phyloP scores from a whole-genome alignment of 53 echinoderm and acorn worm genomes.

The Henricia sp. region DNA sequence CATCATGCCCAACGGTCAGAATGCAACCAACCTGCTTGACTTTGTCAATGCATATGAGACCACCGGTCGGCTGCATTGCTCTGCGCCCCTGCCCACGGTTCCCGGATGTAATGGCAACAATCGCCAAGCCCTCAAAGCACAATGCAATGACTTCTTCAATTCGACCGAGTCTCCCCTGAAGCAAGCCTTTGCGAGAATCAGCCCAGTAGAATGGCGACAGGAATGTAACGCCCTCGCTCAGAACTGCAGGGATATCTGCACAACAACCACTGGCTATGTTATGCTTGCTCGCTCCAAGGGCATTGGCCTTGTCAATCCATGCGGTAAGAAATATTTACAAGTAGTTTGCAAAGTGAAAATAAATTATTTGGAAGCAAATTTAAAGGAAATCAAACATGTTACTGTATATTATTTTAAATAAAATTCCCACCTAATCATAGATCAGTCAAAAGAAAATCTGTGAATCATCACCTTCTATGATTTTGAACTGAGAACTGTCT shows the following conservation, averaged over 20 bases:
- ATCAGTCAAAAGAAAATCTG: no score
- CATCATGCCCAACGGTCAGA: constrained; percentile 75
- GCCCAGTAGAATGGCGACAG: constrained; percentile 65
- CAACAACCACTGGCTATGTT: constrained; percentile 61
- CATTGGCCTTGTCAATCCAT: constrained; percentile 53
- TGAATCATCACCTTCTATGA: no score
- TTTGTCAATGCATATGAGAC: constrained; percentile 83
- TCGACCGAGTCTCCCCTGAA: constrained; percentile 46
- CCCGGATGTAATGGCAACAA: constrained; percentile 29
- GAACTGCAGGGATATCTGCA: constrained; percentile 58
- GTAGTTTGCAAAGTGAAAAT: no score
- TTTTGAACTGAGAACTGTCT: no score
- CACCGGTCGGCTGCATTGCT: constrained; percentile 58
- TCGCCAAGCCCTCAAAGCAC: constrained; percentile 3
- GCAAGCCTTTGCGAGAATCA: constrained; percentile 67
- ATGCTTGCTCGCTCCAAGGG: constrained; percentile 67
- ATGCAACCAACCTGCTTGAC: constrained; percentile 64
- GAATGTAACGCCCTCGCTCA: constrained; percentile 63
- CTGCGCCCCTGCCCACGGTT: no score
- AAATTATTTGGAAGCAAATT: no score
- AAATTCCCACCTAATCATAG: no score
- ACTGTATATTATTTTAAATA: no score
- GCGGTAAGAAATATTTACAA: constrained; percentile 55
- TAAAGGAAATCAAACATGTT: no score
- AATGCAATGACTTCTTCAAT: constrained; percentile 60